These are phyloP conservation scores for Pocota personata DNA, from an alignment of 2,888 invertebrate genomes.

Conservation along the genomic window DNA sequence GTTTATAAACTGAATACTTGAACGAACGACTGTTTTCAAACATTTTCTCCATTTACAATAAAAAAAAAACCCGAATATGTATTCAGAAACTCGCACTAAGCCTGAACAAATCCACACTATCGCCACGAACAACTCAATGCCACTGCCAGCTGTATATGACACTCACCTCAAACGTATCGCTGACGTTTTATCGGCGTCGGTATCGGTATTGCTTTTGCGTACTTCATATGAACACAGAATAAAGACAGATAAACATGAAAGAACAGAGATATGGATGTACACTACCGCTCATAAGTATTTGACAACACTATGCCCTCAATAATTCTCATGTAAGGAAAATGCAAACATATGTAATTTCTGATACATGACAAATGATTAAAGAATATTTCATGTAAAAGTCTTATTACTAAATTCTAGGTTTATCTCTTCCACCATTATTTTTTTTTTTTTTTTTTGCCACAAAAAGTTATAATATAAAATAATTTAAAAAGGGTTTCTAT, in stretches of 20 bases:
- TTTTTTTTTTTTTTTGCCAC: too few species aligned
- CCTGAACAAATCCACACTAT: background rate
- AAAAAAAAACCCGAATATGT: background rate
- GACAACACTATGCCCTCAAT: too few species aligned
- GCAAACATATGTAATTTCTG: too few species aligned
- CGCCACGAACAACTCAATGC: background rate
- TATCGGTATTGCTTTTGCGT: slow-evolving; percentile 49
- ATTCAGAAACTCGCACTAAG: background rate
- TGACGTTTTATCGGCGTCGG: slow-evolving; percentile 27
- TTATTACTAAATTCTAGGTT: too few species aligned
- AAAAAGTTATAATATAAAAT: too few species aligned
- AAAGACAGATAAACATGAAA: background rate
- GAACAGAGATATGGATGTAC: background rate
- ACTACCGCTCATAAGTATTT: too few species aligned
- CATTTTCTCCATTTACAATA: background rate
- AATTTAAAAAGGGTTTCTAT: too few species aligned
- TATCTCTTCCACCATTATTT: too few species aligned
- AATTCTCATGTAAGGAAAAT: too few species aligned
- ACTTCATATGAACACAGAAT: background rate
- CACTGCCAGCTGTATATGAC: background rate
- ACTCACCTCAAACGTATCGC: background rate
- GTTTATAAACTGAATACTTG: slow-evolving; percentile 21
- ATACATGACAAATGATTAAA: too few species aligned
- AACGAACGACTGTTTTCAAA: background rate
- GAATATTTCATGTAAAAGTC: too few species aligned